phyloP scores from a whole-genome alignment of 2,888 invertebrate species.

The Tachina fera region DNA sequence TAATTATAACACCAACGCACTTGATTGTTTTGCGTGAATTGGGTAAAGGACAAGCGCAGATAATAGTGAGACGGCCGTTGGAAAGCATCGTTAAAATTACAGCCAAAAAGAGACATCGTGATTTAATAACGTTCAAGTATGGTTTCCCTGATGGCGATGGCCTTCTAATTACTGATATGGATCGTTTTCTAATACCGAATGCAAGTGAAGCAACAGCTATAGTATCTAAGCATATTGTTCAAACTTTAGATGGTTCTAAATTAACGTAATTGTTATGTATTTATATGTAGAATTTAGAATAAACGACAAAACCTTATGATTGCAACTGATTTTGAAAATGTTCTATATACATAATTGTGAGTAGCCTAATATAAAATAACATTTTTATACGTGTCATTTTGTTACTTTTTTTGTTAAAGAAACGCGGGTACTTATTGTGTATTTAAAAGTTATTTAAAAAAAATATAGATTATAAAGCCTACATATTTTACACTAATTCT shows the following conservation, averaged over 20 bases:
- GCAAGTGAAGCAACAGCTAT: conserved; percentile 94
- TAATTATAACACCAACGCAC: conserved; percentile 93
- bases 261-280: conserved; percentile 76
- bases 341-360: neutral
- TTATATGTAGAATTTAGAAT: conserved; percentile 55
- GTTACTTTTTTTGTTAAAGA: neutral
- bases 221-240: conserved; percentile 93
- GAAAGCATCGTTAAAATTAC: conserved; percentile 98
- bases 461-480: neutral
- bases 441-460: conserved; percentile 1
- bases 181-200: conserved; percentile 95
- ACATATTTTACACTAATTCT: neutral
- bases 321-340: neutral
- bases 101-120: conserved; percentile 96
- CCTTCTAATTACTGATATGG: conserved; percentile 93
- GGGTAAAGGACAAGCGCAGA: conserved; percentile 89
- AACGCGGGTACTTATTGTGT: neutral
- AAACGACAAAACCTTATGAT: conserved; percentile 21
- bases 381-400: conserved; percentile 1
- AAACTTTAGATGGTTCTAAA: conserved; percentile 76
- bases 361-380: neutral
- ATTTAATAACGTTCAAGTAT: conserved; percentile 98
- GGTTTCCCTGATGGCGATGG: conserved; percentile 92
- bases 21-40: conserved; percentile 93
- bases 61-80: conserved; percentile 93